Evolutionary conservation across 2,888 invertebrate genomes (phyloP), one percentile per base, ranked within the genome.

Genomic region (Eumerus sabulonum): DNA sequence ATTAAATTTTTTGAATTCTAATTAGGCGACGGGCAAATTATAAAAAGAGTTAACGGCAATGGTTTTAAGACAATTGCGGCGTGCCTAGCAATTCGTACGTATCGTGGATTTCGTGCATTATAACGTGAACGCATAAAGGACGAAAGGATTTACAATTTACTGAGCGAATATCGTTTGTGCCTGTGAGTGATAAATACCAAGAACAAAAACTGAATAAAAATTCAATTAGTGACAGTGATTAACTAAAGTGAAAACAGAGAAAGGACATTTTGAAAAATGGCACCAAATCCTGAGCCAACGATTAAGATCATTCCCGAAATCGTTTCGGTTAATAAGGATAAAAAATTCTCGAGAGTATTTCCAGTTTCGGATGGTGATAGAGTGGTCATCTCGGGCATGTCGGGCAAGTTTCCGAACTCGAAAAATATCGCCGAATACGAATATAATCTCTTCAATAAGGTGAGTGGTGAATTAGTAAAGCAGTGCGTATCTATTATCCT

Each of bases 331-430:
- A 85, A 83, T 44, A 85, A 85, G 18, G 45, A 83, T 76, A 86
- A 86, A 73, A 87, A 86, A 62, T 85, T 82, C 62, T 86, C 87
- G 0, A 82, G 88, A 72, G 67, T 85, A n/a, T 84, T 66, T 64
- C 86, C 88, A 1, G 87, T 88, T n/a, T 84, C 87, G 17, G 87
- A 87, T 53, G 91, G 88, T 1, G 90, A 91, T 82, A 90, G 90
- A 82, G 88, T 92, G 67, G 92, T 92, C 9, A 91, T 92, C 53
- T 89, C 90, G 60, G 92, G 92, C 36, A 91, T 92, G 84, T 87
- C 92, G 0, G 92, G 92, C 17, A 86, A 92, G 74, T 92, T 93
- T 83, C 94, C 94, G 0, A 92, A 91, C 83, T 92, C 92, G 0
- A 90, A 91, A 53, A 93, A 91, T 85, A 89, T 93, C 44, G 86